Conservation (phyloP, 2,113 vertebrate genomes). For the Platanista minor region DNA sequence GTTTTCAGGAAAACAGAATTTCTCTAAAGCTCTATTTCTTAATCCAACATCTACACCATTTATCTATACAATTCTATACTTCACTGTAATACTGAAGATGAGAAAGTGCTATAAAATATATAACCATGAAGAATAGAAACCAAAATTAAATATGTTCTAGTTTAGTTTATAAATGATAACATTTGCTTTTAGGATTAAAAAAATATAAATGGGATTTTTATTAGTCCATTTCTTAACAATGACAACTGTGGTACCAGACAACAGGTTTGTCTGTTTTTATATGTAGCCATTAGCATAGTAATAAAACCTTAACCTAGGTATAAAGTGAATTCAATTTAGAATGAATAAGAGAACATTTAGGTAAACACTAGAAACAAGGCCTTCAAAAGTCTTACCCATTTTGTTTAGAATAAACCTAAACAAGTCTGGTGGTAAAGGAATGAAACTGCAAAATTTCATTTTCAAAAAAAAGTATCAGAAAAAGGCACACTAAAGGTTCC, state of each 20-base stretch:
- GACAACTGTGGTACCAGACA: neutral
- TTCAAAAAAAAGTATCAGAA: slow-evolving; percentile 38
- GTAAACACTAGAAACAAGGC: slow-evolving; percentile 8
- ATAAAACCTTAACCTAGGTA: neutral
- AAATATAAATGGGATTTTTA: neutral
- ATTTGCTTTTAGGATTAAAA: neutral
- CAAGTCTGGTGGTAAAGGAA: neutral
- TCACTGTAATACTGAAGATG: neutral
- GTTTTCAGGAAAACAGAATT: neutral
- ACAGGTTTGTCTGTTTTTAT: neutral
- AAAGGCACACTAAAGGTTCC: neutral
- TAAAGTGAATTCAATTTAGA: slow-evolving; percentile 48
- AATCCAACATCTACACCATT: neutral
- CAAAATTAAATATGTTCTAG: neutral
- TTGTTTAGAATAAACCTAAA: slow-evolving; percentile 22
- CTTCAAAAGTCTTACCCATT: slow-evolving; percentile 40
- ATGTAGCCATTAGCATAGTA: neutral
- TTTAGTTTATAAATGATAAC: slow-evolving; percentile 8
- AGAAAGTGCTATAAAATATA: slow-evolving; percentile 18
- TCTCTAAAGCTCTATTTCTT: neutral
- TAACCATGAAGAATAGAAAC: neutral
- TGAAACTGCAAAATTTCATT: slow-evolving; percentile 15
- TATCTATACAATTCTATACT: neutral
- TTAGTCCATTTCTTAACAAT: neutral
- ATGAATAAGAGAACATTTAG: slow-evolving; percentile 38